Percentiles rank a stretch among this genome's conserved stretches.
Conservation (phyloP, 2,888 invertebrate genomes). For the Hydrotaea diabolus region DNA sequence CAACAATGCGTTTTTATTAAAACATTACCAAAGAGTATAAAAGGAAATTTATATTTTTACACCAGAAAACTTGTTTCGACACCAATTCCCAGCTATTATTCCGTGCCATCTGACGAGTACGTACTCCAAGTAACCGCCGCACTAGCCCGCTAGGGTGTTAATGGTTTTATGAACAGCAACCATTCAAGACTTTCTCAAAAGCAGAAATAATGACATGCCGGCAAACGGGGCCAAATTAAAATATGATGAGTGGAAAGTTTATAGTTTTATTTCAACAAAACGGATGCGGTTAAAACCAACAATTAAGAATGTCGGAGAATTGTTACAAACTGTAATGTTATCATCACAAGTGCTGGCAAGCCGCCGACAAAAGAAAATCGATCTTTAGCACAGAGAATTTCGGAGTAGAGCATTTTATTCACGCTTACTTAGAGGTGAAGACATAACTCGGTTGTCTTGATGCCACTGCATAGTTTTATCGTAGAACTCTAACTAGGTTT, state of each 20-base stretch:
- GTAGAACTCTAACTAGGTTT: too few species aligned
- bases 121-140: background rate
- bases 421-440: too few species aligned
- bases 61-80: conserved; percentile 31
- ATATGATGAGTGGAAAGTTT: conserved; percentile 28
- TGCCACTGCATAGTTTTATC: too few species aligned
- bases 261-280: conserved; percentile 31
- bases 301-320: conserved; percentile 12
- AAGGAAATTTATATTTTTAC: conserved; percentile 38
- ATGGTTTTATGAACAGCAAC: conserved; percentile 41
- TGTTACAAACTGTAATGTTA: too few species aligned
- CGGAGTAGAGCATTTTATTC: too few species aligned
- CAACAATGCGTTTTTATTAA: conserved; percentile 47
- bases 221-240: conserved; percentile 27
- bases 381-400: too few species aligned
- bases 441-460: too few species aligned
- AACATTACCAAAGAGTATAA: conserved; percentile 26
- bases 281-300: background rate
- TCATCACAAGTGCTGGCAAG: too few species aligned
- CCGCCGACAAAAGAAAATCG: too few species aligned
- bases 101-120: background rate
- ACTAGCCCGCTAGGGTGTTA: conserved; percentile 27
- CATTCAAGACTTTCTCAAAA: conserved; percentile 19
- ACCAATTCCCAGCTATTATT: background rate
- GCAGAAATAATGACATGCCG: conserved; percentile 12